A percentile compares a stretch with the other conserved stretches of the same genome.
phyloP scores from a whole-genome alignment of 2,797 vertebrate genomes.

The Sphaeramia orbicularis region DNA sequence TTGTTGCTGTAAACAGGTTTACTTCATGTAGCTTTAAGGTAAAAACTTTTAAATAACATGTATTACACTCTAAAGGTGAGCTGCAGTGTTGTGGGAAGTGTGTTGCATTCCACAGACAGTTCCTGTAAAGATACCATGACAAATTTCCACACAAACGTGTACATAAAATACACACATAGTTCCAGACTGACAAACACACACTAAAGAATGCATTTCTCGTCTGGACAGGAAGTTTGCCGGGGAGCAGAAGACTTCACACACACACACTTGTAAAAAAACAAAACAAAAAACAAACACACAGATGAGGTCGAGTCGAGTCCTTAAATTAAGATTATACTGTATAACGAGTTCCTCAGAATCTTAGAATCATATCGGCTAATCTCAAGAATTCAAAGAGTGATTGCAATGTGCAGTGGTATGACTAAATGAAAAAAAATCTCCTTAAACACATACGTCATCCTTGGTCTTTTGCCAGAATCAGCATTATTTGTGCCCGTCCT shows the following conservation, averaged over 20 bases:
- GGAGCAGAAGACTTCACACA: slow-evolving; percentile 26
- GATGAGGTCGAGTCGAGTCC: no score
- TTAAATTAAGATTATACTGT: no score
- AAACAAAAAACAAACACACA: slow-evolving; percentile 8
- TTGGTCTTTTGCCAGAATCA: slow-evolving; percentile 43
- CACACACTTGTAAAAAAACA: background rate
- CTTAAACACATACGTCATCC: slow-evolving; percentile 50
- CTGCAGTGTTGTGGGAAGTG: slow-evolving; percentile 48
- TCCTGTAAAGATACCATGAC: slow-evolving; percentile 72
- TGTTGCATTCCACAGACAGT: slow-evolving; percentile 73
- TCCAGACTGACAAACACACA: slow-evolving; percentile 60
- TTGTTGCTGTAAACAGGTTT: background rate
- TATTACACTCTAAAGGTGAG: slow-evolving; percentile 16
- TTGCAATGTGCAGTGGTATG: slow-evolving; percentile 46
- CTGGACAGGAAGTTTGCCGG: slow-evolving; percentile 78
- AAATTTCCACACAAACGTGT: slow-evolving; percentile 59
- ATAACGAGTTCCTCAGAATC: background rate
- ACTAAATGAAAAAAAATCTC: slow-evolving; percentile 41
- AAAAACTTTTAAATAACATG: slow-evolving; percentile 15
- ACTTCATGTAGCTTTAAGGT: background rate
- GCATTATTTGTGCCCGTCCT: slow-evolving; percentile 58
- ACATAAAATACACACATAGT: slow-evolving; percentile 49
- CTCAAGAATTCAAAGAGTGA: slow-evolving; percentile 38
- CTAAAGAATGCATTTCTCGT: slow-evolving; percentile 81
- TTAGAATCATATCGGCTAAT: slow-evolving; percentile 7